Evolutionary conservation across 2,888 invertebrate genomes (phyloP).

Genomic region (Brachyptera risi): DNA sequence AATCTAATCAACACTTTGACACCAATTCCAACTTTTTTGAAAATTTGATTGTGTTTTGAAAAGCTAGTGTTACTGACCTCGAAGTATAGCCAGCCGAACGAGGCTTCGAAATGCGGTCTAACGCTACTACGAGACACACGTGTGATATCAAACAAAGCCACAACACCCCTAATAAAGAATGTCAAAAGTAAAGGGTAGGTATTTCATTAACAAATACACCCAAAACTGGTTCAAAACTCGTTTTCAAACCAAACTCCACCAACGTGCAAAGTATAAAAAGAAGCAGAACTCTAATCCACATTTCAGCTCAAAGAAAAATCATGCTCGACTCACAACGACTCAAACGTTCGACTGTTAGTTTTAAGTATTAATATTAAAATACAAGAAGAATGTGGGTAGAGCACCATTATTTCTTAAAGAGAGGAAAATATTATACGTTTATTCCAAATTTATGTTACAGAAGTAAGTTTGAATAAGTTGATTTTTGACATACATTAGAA

Average conservation of each 20-base stretch:
- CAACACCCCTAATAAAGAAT: constrained; percentile 11
- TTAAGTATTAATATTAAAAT: not conserved
- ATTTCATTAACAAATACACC: constrained; percentile 10
- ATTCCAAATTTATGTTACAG: constrained; percentile 10
- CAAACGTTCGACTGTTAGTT: not conserved
- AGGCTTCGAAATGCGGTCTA: not conserved
- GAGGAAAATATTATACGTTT: not conserved
- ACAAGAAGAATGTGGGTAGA: constrained; percentile 1
- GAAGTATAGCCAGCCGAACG: too few relatives aligned
- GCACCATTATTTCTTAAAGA: constrained; percentile 9
- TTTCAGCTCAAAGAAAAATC: not conserved
- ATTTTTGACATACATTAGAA: not conserved
- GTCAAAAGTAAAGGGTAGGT: not conserved
- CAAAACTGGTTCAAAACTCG: constrained; percentile 5
- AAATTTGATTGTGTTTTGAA: too few relatives aligned
- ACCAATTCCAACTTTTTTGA: too few relatives aligned
- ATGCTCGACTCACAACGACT: constrained; percentile 6
- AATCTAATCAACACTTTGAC: too few relatives aligned
- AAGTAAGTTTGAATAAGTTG: not conserved
- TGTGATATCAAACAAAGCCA: constrained; percentile 8
- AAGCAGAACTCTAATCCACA: not conserved
- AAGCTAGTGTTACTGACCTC: too few relatives aligned
- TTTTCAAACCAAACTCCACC: constrained; percentile 29
- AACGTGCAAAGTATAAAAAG: constrained; percentile 25
- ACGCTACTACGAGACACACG: constrained; percentile 1